phyloP scores from a whole-genome alignment of 2,113 vertebrate species.

The Nicator chloris region DNA sequence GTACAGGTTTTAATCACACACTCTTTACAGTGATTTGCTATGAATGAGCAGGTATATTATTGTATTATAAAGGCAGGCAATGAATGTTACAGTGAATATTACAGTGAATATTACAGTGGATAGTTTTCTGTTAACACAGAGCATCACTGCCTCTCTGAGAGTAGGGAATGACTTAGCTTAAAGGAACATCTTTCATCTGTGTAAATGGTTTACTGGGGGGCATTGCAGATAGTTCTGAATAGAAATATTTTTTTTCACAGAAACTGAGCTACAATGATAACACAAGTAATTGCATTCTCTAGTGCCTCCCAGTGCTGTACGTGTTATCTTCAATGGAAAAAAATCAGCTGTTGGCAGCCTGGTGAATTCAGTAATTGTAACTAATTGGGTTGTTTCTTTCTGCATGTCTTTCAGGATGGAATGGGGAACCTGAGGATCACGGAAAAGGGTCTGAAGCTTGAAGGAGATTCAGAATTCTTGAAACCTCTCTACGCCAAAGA shows the following conservation, averaged over 20 bases:
- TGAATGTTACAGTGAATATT: slow-evolving; percentile 15
- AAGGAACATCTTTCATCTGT: slow-evolving; percentile 20
- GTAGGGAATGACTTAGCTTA: neutral
- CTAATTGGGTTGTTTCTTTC: slow-evolving; percentile 45
- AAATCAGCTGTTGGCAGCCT: neutral
- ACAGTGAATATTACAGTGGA: neutral
- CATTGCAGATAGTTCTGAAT: neutral
- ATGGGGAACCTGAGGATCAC: slow-evolving; percentile 99
- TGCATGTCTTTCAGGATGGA: slow-evolving; percentile 84
- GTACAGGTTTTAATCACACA: neutral
- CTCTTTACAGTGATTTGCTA: neutral
- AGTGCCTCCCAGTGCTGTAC: slow-evolving; percentile 33
- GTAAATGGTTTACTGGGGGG: neutral
- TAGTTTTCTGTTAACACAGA: slow-evolving; percentile 26
- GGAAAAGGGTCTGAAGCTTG: slow-evolving; percentile 93
- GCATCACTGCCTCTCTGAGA: neutral
- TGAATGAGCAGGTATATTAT: slow-evolving; percentile 34
- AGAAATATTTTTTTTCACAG: neutral
- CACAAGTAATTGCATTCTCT: slow-evolving; percentile 40
- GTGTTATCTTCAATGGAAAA: neutral
- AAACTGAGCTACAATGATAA: slow-evolving; percentile 21
- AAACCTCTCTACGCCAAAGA: slow-evolving; percentile 99
- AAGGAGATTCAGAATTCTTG: slow-evolving; percentile 98
- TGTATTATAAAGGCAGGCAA: neutral
- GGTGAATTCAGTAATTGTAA: slow-evolving; percentile 38